These are phyloP conservation scores for Tenthredo notha DNA, from an alignment of 2,888 invertebrate genomes.

Conservation along the genomic window DNA sequence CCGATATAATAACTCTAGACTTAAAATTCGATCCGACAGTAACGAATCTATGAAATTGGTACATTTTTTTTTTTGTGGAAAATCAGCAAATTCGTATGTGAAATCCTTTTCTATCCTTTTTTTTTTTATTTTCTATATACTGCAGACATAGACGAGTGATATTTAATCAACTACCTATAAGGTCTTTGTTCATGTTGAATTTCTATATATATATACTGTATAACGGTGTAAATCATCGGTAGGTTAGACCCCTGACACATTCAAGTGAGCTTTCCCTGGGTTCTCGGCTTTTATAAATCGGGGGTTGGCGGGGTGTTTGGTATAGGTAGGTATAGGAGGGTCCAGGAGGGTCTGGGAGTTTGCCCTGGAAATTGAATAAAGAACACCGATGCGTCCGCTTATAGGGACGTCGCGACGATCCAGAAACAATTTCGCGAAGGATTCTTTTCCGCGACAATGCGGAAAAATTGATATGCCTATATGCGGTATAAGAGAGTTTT, in stretches of 20 bases:
- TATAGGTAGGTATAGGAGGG: not conserved
- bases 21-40: not conserved
- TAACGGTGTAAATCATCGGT: conserved; percentile 55
- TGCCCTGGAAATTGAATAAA: conserved; percentile 45
- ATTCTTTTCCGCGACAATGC: conserved; percentile 56
- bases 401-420: conserved; percentile 50
- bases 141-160: too few relatives aligned
- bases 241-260: conserved; percentile 55
- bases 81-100: too few relatives aligned
- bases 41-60: not conserved
- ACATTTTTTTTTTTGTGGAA: too few relatives aligned
- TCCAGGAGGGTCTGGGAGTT: conserved; percentile 29
- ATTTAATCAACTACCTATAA: too few relatives aligned
- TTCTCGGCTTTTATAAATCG: conserved; percentile 8
- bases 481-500: not conserved
- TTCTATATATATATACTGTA: not conserved
- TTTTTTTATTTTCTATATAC: too few relatives aligned
- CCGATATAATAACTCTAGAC: not conserved
- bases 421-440: conserved; percentile 59
- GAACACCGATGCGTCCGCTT: conserved; percentile 42
- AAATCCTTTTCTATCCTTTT: too few relatives aligned
- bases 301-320: conserved; percentile 38
- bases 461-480: conserved; percentile 46
- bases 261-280: conserved; percentile 53
- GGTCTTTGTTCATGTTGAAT: not conserved